Evolutionary conservation across 2,797 vertebrate species (phyloP), one percentile per base, ranked within the genome.

Genomic region (Falco biarmicus): DNA sequence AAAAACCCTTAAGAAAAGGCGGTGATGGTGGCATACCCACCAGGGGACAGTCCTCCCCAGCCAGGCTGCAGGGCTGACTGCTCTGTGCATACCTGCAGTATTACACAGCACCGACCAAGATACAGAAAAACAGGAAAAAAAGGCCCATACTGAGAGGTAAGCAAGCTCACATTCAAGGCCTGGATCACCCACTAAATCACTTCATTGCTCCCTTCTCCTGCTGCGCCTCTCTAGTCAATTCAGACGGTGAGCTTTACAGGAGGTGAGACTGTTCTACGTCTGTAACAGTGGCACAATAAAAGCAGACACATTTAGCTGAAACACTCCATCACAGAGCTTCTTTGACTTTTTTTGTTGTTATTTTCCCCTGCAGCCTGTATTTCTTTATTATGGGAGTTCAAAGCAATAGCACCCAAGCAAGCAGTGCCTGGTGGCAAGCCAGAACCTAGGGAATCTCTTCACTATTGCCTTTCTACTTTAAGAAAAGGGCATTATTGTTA

Each of bases 31-130:
- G 19, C 15, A 1, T 2, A 0, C 15, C 41, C n/a, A 7, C 6
- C 18, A 21, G 25, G 34, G 2, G 21, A 51, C 32, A 4, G 25
- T 3, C 7, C 53, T 32, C 41, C 3, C 1, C 1, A 5, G 56
- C 57, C 18, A 15, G 18, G 73, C 25, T 11, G 66, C 69, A 17
- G 48, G 12, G 69, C 81, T 28, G 15, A 5, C 83, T 43, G 82
- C 29, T 57, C 70, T 7, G 0, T 4, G 21, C 5, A 1, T 18
- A 24, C 61, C 10, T 0, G 0, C 47, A 4, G 5, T 1, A 0
- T 19, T 20, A 6, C 74, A 47, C 34, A 6, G 3, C 6, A 13
- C 50, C 47, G 41, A 18, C 29, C 5, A 3, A 9, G 26, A 15
- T 1, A 26, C 6, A 6, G 18, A 14, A 65, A 15, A 11, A 4